Evolutionary conservation across 1,140 invertebrate genomes (phyloP), one percentile per base, ranked within the genome.

Genomic region (Colletes gigas): DNA sequence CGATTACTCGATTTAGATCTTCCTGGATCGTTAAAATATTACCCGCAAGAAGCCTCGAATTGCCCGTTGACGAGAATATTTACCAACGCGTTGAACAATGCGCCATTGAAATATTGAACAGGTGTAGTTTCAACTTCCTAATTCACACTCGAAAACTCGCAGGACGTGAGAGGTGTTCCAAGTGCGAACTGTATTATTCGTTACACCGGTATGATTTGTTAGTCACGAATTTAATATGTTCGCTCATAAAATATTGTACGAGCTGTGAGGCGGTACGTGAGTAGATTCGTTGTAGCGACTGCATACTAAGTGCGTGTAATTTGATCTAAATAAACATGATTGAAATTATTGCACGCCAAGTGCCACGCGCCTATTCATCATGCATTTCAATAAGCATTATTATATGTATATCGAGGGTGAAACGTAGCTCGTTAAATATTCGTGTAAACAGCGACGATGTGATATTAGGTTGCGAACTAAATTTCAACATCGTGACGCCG

Each of bases 211-310:
- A 62, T 57, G 71, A 85, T 85, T 85, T 76, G 84, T 84, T 62
- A 47, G 57, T 41, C 57, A 65, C 66, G 54, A 84, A 84, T 85
- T 85, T 72, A 84, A 85, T 71, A 63, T 41, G 59, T 70, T 69
- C 59, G 19, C 83, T 44, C 68, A 30, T 80, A 66, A 77, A 85
- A 77, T 66, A 70, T 54, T 54, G 19, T n/a, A 15, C 66, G 47
- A 68, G 52, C 63, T 41, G 66, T 9, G 44, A 19, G 57, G n/a
- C 57, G 17, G 63, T 19, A 19, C 75, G 63, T 4, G 52, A 7
- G 69, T 15, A 55, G 57, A 81, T 81, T 84, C 83, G 52, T 71
- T 21, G 57, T 3, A 50, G 59, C 66, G 21, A 47, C 39, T 39
- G 60, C 54, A 62, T 66, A 80, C 47, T 19, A 67, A 84, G 41